Evolutionary conservation across 2,888 invertebrate species (phyloP), one percentile per base, ranked within the genome.

Genomic region (Girardia tigrina): DNA sequence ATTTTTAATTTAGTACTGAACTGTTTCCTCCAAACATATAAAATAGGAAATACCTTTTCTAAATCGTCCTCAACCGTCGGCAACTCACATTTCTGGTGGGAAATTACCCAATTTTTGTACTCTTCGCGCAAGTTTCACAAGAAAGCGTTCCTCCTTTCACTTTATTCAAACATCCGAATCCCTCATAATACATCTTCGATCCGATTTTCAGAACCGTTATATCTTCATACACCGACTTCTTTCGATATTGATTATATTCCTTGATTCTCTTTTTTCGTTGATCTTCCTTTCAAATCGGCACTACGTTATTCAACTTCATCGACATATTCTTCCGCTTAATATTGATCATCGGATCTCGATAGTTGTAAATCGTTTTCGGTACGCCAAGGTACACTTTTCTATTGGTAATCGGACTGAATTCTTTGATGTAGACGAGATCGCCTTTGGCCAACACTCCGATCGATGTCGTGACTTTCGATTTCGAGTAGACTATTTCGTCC

Each of bases 211-310:
- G 23, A 56, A 20, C 56, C 56, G 23, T 56, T 56, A 56, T 8
- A n/a, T 56, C 56, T 20, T n/a, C 4, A 16, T 56, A 56, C 6
- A 56, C 56, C n/a, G 56, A 56, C 23, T 56, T 56, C 23, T 56
- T 56, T n/a, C 56, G n/a, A 56, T 23, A 56, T 56, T 56, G 56
- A 56, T 56, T 56, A 56, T 56, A 56, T 56, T 56, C 56, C 23
- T 56, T 56, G n/a, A 56, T 56, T 8, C 56, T n/a, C 56, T 56
- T 56, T 56, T 56, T 56, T 56, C 56, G n/a, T 56, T 56, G 56
- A n/a, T 56, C 56, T n/a, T 56, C 56, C 23, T 56, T 56, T 23
- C 56, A 56, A n/a, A 20, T 20, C n/a, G 56, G 56, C 6, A 16
- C n/a, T 6, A 56, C 23, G n/a, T 56, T 56, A 20, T 6, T 2